A percentile compares a stretch with the other conserved stretches of the same genome.
phyloP scores from a whole-genome alignment of 2,888 invertebrate genomes.

The Drosophila koepferae region DNA sequence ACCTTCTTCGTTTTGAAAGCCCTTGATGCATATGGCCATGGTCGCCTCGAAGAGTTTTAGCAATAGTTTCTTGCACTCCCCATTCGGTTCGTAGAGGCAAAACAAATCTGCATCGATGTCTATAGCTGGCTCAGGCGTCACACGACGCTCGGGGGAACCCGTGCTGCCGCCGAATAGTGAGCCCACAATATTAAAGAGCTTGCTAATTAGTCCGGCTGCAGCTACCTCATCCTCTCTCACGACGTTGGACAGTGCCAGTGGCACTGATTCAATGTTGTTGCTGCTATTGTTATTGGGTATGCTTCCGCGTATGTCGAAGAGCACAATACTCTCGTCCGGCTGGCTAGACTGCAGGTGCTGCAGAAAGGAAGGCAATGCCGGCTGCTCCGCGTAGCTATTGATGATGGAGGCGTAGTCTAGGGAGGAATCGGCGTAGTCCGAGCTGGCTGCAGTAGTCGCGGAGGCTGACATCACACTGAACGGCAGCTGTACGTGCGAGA shows the following conservation, averaged over 20 bases:
- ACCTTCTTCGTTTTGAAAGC: slow-evolving; percentile 82
- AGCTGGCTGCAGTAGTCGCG: slow-evolving; percentile 45
- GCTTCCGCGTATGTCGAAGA: slow-evolving; percentile 81
- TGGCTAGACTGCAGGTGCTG: slow-evolving; percentile 60
- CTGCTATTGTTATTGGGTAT: slow-evolving; percentile 12
- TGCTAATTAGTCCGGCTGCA: slow-evolving; percentile 66
- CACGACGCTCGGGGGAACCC: slow-evolving; percentile 19
- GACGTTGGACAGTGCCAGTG: slow-evolving; percentile 20
- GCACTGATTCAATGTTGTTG: slow-evolving; percentile 10
- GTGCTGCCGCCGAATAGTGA: slow-evolving; percentile 72
- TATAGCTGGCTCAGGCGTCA: slow-evolving; percentile 25
- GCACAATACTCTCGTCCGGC: slow-evolving; percentile 74
- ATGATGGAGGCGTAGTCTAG: slow-evolving; percentile 61
- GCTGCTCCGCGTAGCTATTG: slow-evolving; percentile 50
- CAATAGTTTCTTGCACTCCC: slow-evolving; percentile 82
- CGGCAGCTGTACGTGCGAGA: slow-evolving; percentile 61
- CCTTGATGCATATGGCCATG: slow-evolving; percentile 83
- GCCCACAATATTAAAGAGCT: slow-evolving; percentile 79
- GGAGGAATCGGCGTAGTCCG: slow-evolving; percentile 50
- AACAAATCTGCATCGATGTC: slow-evolving; percentile 67
- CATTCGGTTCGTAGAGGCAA: slow-evolving; percentile 73
- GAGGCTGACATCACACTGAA: slow-evolving; percentile 63
- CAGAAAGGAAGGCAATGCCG: slow-evolving; percentile 64
- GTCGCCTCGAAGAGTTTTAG: slow-evolving; percentile 84
- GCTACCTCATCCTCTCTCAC: slow-evolving; percentile 40